Base-by-base conservation (phyloP, 2,797 vertebrate genomes). In the Microctenopoma stevenorrisi region DNA sequence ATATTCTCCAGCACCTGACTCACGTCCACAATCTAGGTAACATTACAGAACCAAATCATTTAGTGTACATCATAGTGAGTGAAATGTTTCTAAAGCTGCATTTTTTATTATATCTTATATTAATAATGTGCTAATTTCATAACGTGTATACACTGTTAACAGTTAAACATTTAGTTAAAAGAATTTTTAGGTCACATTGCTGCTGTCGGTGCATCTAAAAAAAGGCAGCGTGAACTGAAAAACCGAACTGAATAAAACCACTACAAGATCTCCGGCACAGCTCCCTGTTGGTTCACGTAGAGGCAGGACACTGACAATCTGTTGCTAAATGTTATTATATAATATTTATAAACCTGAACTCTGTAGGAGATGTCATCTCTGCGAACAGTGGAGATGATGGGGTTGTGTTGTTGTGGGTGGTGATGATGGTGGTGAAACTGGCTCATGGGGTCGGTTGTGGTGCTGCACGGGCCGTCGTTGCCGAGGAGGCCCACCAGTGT, bases 351-450 rank as follows among this genome's bases (percentile, higher is more conserved):
- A 73, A 98, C 98, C 93, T 99, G 98, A 64, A 99, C 97, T 94
- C 97, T 95, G 93, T 98, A 98, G 87, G 96, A 95, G 92, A 98
- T 96, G 64, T 98, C 97, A 33, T 97, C 96, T 90, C 98, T 94
- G 90, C 96, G 95, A 63, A 92, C 76, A 3, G 88, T 90, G 71
- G 84, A 85, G 56, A 92, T 43, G 4, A 84, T 62, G 46, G 93
- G 96, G 90, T 90, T 96, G 94, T 88, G 94, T 72, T 91, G 94
- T 85, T 92, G 96, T 79, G 83, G 94, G 90, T 93, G 92, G 89
- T 91, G 89, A 26, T 91, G 84, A 25, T 92, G 78, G 48, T 88
- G 91, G 44, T 92, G 95, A 78, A 92, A 94, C 88, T 92, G 92
- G 81, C 86, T 83, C 14, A 91, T 84, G 11, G 84, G 90, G 5